A percentile compares a stretch with the other conserved stretches of the same genome.
These are phyloP conservation scores for Morus bassanus DNA, from an alignment of 2,797 vertebrate genomes.

Conservation along the genomic window DNA sequence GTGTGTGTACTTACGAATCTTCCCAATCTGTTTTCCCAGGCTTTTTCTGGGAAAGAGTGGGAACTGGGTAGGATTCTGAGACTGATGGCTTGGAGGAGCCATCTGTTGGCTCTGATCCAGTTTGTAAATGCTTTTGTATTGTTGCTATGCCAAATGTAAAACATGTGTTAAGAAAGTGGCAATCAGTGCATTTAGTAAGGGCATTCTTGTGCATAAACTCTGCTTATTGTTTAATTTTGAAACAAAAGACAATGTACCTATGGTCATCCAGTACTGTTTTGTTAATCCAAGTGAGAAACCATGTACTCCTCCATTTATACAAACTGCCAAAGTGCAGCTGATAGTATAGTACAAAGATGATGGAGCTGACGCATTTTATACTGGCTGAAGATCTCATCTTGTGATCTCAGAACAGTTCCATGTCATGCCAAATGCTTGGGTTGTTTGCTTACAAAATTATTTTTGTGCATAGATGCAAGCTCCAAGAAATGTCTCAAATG, in stretches of 20 bases:
- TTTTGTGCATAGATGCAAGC: background rate
- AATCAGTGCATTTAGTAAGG: constrained; percentile 21
- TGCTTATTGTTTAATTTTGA: background rate
- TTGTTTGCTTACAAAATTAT: background rate
- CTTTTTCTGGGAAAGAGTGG: constrained; percentile 5
- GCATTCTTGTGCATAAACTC: background rate
- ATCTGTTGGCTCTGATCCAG: constrained; percentile 51
- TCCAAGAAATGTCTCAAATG: background rate
- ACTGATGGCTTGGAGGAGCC: constrained; percentile 26
- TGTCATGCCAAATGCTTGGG: background rate
- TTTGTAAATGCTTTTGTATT: constrained; percentile 50
- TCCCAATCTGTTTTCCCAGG: constrained; percentile 51
- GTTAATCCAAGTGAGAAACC: background rate
- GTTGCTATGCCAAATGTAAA: constrained; percentile 57
- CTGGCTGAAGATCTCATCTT: background rate
- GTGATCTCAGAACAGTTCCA: background rate
- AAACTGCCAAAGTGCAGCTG: background rate
- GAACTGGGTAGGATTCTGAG: constrained; percentile 13
- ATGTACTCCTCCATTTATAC: background rate
- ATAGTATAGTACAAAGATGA: background rate
- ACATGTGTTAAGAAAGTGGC: constrained; percentile 52
- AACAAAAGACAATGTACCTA: background rate
- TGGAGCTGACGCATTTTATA: background rate
- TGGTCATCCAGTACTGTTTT: background rate
- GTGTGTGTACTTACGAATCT: background rate